Conservation (phyloP, 2,888 invertebrate genomes). For the Scrobipalpa costella region DNA sequence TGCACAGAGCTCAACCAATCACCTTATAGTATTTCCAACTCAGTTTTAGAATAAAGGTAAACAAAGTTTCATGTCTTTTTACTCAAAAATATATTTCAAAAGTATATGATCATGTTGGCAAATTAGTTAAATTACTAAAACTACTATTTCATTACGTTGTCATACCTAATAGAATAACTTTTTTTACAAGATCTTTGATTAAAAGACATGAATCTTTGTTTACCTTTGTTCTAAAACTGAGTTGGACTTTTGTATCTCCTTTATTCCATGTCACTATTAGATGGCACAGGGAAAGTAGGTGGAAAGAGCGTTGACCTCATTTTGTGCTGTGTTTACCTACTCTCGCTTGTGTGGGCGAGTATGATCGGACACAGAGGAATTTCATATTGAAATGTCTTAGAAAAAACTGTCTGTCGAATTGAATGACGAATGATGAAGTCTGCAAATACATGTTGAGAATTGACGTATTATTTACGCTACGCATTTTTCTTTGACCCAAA, state of each 20-base stretch:
- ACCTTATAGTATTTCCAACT: no score
- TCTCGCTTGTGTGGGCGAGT: slow-evolving; percentile 32
- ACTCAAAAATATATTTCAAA: no score
- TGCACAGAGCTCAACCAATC: no score
- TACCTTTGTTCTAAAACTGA: neutral
- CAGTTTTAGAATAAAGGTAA: no score
- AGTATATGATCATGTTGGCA: no score
- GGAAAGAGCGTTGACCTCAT: slow-evolving; percentile 59
- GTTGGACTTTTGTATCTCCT: neutral
- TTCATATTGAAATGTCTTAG: neutral
- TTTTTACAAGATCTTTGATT: no score
- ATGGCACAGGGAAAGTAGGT: slow-evolving; percentile 60
- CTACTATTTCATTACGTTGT: no score
- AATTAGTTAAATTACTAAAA: no score
- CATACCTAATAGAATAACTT: no score
- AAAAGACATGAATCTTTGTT: no score
- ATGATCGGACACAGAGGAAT: slow-evolving; percentile 21
- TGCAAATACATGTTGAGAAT: neutral
- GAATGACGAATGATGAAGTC: slow-evolving; percentile 10
- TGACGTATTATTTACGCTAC: neutral
- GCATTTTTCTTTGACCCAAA: no score
- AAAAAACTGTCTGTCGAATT: neutral
- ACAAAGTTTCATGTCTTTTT: no score
- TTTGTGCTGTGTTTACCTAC: slow-evolving; percentile 41
- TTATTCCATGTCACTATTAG: slow-evolving; percentile 17